phyloP scores from a whole-genome alignment of 2,113 vertebrate species.

The Vidua macroura region DNA sequence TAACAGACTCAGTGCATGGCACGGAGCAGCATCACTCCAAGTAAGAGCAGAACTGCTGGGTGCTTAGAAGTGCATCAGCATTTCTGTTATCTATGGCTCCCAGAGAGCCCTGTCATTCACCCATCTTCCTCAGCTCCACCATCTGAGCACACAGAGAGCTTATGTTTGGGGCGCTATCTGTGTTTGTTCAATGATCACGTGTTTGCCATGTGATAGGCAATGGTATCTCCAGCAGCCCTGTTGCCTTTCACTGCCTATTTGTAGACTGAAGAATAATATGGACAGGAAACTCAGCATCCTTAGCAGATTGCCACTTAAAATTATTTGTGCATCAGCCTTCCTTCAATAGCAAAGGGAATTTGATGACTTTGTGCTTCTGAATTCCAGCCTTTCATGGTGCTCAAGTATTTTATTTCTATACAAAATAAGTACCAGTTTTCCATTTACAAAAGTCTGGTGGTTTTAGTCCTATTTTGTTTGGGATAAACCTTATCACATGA shows the following conservation, averaged over 20 bases:
- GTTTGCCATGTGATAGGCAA: neutral
- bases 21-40: rapidly evolving
- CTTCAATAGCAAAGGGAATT: neutral
- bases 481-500: neutral
- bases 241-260: neutral
- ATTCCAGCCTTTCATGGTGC: neutral
- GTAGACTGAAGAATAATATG: neutral
- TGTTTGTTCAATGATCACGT: neutral
- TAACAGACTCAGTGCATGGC: rapidly evolving
- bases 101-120: neutral
- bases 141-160: neutral
- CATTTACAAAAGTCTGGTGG: neutral
- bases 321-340: neutral
- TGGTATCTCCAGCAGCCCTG: neutral
- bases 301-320: neutral
- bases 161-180: neutral
- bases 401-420: neutral
- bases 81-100: neutral
- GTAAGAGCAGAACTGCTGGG: neutral
- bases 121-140: neutral
- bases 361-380: neutral
- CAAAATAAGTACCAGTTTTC: neutral
- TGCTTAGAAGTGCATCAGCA: neutral
- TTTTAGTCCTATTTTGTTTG: neutral
- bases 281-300: neutral